phyloP scores from a whole-genome alignment of 2,888 invertebrate genomes.

The Chrysomela aeneicollis region DNA sequence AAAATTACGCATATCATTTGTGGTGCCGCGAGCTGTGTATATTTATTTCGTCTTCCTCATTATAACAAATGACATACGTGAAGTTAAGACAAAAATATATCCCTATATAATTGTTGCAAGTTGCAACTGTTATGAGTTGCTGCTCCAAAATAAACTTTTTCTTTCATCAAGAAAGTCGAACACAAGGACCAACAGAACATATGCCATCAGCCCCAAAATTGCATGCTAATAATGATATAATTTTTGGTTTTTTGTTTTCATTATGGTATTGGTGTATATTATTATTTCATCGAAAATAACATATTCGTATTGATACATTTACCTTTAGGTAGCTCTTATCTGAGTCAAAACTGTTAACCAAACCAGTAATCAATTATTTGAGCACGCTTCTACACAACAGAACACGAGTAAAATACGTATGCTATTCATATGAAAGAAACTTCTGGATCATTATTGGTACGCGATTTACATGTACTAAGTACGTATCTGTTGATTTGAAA shows the following conservation, averaged over 20 bases:
- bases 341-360: too few species aligned
- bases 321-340: too few species aligned
- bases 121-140: slow-evolving; percentile 19
- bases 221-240: not conserved
- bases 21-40: slow-evolving; percentile 11
- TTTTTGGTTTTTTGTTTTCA: not conserved
- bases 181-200: not conserved
- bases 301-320: too few species aligned
- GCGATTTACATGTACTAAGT: too few species aligned
- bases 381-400: too few species aligned
- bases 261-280: not conserved
- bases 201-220: not conserved
- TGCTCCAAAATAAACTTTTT: not conserved
- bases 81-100: slow-evolving; percentile 17
- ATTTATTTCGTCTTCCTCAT: slow-evolving; percentile 4
- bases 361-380: too few species aligned
- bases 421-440: too few species aligned
- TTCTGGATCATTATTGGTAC: too few species aligned
- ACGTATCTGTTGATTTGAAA: too few species aligned
- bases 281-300: not conserved
- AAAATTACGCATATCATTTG: slow-evolving; percentile 15
- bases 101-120: slow-evolving; percentile 16
- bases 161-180: not conserved
- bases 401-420: too few species aligned
- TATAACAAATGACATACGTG: slow-evolving; percentile 18